These are phyloP conservation scores for Cheilosia pagana DNA, from an alignment of 2,888 invertebrate species.

Conservation along the genomic window DNA sequence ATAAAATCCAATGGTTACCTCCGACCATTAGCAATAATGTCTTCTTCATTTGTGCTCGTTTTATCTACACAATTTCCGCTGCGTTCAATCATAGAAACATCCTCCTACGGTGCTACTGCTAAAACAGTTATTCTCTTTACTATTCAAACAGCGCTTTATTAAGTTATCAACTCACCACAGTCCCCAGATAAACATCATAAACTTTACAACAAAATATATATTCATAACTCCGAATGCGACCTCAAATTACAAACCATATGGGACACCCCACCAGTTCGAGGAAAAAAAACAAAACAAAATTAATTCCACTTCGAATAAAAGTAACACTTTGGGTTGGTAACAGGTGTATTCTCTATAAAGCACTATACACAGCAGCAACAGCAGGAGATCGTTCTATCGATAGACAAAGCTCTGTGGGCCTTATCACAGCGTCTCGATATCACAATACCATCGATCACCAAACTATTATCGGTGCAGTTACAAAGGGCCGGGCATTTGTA, in stretches of 20 bases:
- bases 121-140: constrained; percentile 42
- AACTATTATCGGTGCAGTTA: constrained; percentile 65
- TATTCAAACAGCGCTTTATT: constrained; percentile 50
- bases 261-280: constrained; percentile 42
- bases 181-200: constrained; percentile 50
- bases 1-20: constrained; percentile 11
- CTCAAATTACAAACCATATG: constrained; percentile 48
- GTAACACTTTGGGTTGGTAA: constrained; percentile 62
- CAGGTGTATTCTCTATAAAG: constrained; percentile 50
- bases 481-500: constrained; percentile 20
- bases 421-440: constrained; percentile 39
- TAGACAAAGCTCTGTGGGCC: constrained; percentile 36
- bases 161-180: constrained; percentile 56
- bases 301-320: constrained; percentile 65
- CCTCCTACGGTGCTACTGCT: constrained; percentile 63
- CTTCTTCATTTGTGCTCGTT: neutral
- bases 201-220: constrained; percentile 31
- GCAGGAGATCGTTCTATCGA: constrained; percentile 57
- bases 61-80: constrained; percentile 26
- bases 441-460: constrained; percentile 69
- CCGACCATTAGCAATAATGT: constrained; percentile 38
- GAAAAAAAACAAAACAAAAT: constrained; percentile 40
- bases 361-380: constrained; percentile 57
- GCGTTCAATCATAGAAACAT: constrained; percentile 1
- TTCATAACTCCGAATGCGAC: constrained; percentile 54